These are phyloP conservation scores for Chinchilla lanigera DNA, from an alignment of 2,113 vertebrate species.

Conservation along the genomic window DNA sequence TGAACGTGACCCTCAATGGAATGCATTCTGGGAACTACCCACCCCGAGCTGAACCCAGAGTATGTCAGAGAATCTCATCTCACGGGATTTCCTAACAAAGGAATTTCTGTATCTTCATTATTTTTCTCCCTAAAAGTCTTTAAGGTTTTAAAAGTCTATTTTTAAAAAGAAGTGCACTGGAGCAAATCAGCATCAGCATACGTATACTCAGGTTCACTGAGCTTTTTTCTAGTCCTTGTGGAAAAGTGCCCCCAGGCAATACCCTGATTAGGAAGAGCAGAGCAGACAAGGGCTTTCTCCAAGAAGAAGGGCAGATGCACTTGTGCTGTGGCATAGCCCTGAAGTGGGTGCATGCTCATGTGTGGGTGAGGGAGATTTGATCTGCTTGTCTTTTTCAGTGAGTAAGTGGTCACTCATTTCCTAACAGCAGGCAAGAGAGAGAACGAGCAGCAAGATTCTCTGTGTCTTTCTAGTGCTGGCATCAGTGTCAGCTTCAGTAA, in stretches of 20 bases:
- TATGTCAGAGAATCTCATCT: conserved; percentile 32
- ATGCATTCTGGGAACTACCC: not conserved
- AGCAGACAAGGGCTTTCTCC: rapidly evolving
- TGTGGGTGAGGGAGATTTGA: conserved; percentile 50
- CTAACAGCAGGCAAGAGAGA: conserved; percentile 67
- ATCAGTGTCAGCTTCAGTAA: conserved; percentile 63
- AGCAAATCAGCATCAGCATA: not conserved
- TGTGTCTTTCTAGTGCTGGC: conserved; percentile 58
- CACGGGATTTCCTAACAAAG: conserved; percentile 51
- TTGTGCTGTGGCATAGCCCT: not conserved
- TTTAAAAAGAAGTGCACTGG: not conserved
- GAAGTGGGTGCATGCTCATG: not conserved
- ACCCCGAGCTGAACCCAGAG: not conserved
- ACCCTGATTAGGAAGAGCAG: not conserved
- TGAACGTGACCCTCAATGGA: not conserved
- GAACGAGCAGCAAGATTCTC: conserved; percentile 65
- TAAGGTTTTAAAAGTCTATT: conserved; percentile 26
- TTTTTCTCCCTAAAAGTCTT: not conserved
- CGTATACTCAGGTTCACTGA: not conserved
- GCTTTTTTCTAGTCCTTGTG: not conserved
- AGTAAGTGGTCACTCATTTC: conserved; percentile 69
- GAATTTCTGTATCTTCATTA: conserved; percentile 15
- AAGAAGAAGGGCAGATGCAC: not conserved
- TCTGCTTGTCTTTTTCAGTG: conserved; percentile 61
- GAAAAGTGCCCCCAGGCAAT: not conserved